Percentiles rank a stretch among this genome's conserved stretches.
These are phyloP conservation scores for Tipula unca DNA, from an alignment of 2,888 invertebrate genomes.

Conservation along the genomic window DNA sequence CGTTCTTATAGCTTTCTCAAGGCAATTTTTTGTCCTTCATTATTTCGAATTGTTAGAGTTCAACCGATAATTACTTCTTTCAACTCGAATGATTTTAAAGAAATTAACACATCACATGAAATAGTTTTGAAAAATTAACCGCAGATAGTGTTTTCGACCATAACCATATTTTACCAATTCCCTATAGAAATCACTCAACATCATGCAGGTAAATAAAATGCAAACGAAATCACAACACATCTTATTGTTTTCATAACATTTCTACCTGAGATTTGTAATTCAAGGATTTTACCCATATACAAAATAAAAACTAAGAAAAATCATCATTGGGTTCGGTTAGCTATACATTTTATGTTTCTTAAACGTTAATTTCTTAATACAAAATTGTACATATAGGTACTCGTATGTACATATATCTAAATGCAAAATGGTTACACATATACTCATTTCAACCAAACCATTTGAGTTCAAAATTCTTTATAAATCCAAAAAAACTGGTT, in stretches of 20 bases:
- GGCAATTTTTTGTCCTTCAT: neutral
- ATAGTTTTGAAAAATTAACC: neutral
- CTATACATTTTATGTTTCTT: neutral
- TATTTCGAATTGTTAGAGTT: neutral
- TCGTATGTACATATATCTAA: neutral
- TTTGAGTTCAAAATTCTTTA: neutral
- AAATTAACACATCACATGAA: neutral
- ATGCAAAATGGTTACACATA: neutral
- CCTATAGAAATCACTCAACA: neutral
- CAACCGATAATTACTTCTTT: neutral
- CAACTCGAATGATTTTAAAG: neutral
- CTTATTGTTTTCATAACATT: neutral
- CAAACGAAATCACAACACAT: neutral
- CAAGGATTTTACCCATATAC: neutral
- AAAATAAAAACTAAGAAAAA: neutral
- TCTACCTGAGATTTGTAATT: neutral
- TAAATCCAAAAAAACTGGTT: neutral
- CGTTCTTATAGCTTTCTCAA: neutral
- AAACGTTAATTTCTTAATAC: neutral
- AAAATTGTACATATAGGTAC: neutral
- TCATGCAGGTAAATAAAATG: neutral
- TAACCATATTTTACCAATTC: neutral
- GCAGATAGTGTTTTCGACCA: neutral
- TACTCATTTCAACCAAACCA: neutral
- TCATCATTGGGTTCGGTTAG: neutral